Conservation (phyloP, 2,113 vertebrate species). For the Notothenia coriiceps region DNA sequence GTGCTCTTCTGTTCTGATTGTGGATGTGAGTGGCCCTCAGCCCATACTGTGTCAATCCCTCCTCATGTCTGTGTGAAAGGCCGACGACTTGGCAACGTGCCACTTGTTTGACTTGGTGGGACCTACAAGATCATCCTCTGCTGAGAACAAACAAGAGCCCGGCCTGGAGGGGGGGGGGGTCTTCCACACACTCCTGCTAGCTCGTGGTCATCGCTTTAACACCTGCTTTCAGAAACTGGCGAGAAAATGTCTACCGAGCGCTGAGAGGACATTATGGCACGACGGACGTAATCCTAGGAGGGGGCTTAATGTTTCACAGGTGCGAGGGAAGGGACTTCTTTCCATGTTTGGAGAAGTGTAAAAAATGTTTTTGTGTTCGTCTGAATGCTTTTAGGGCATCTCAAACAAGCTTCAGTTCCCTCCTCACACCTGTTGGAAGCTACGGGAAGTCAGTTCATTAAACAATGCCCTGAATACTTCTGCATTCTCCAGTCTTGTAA, state of each 20-base stretch:
- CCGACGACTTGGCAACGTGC: constrained; percentile 78
- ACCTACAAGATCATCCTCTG: constrained; percentile 82
- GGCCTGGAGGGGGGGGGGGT: constrained; percentile 34
- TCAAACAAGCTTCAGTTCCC: neutral
- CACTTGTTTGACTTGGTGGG: constrained; percentile 83
- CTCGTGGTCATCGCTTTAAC: constrained; percentile 31
- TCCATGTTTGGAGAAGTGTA: constrained; percentile 16
- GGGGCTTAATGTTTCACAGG: constrained; percentile 32
- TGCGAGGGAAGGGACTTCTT: neutral
- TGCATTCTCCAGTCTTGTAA: constrained; percentile 15
- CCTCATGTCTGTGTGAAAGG: constrained; percentile 73
- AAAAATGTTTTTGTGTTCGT: neutral
- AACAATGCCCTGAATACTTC: constrained; percentile 30
- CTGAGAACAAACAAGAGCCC: constrained; percentile 77
- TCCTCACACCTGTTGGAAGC: constrained; percentile 57
- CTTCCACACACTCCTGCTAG: constrained; percentile 38
- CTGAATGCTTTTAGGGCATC: neutral
- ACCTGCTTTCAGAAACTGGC: constrained; percentile 55
- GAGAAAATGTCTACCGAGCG: constrained; percentile 36
- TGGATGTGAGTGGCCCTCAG: constrained; percentile 56
- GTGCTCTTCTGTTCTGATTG: constrained; percentile 53
- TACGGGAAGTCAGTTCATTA: constrained; percentile 13
- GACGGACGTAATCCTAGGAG: constrained; percentile 12
- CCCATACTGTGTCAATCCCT: constrained; percentile 72
- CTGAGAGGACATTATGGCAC: constrained; percentile 12